Percentiles rank a stretch among this genome's conserved stretches.
Conservation (phyloP, 2,888 invertebrate species). For the Oligia latruncula region DNA sequence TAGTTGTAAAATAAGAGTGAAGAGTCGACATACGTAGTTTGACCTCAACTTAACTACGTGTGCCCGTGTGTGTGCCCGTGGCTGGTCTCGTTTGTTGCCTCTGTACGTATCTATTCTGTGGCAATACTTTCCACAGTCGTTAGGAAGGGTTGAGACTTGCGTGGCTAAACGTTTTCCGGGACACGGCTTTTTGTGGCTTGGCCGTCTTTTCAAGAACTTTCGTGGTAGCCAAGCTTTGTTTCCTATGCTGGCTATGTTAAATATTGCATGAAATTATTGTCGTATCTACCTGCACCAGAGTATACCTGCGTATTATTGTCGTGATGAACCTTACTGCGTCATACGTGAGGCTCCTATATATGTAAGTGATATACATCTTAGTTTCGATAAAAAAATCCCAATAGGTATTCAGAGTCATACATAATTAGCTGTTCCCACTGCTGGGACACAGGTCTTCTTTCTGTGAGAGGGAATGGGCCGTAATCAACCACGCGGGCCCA, state of each 20-base stretch:
- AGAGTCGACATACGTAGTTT: neutral
- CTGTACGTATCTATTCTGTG: neutral
- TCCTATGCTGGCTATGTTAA: constrained; percentile 33
- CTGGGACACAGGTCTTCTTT: no score
- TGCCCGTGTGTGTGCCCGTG: neutral
- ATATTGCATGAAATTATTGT: constrained; percentile 7
- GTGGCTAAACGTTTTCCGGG: constrained; percentile 68
- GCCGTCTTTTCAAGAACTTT: constrained; percentile 62
- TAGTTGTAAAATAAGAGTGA: neutral
- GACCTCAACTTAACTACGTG: neutral
- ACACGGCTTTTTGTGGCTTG: constrained; percentile 59
- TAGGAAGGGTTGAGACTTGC: constrained; percentile 60
- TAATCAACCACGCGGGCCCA: no score
- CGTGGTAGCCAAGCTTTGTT: constrained; percentile 62
- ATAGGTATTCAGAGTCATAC: neutral
- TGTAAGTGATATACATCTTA: neutral
- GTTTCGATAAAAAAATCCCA: neutral
- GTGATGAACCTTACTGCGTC: neutral
- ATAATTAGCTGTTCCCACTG: no score
- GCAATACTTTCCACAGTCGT: constrained; percentile 44
- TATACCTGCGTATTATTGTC: constrained; percentile 2
- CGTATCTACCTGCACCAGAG: neutral
- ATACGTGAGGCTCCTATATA: neutral
- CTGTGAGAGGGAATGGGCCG: no score
- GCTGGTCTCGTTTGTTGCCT: neutral